Percentiles rank a stretch among this genome's conserved stretches.
phyloP scores from a whole-genome alignment of 92 coral and sea anemone genomes.

The Pocillopora grandis region DNA sequence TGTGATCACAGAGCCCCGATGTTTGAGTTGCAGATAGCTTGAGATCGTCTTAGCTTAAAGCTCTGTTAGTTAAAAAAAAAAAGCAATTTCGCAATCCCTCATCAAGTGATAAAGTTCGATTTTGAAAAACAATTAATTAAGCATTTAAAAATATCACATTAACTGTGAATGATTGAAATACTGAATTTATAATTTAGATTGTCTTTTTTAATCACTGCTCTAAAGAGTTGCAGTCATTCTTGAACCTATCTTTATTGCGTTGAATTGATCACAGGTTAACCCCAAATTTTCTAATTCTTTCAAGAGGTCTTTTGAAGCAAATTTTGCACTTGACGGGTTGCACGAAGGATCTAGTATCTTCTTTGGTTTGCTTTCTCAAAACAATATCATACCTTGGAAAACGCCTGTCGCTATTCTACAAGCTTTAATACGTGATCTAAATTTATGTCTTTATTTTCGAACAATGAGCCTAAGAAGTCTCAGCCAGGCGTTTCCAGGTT shows the following conservation, averaged over 20 bases:
- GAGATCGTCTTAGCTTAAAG: neutral
- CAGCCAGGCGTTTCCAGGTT: neutral
- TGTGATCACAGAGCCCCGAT: neutral
- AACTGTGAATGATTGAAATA: neutral
- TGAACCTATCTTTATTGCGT: neutral
- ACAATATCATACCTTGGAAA: neutral
- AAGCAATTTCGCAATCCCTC: neutral
- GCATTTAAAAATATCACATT: slow-evolving; percentile 7
- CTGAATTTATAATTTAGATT: neutral
- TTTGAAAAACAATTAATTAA: neutral
- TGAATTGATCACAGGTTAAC: neutral
- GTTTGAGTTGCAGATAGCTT: neutral
- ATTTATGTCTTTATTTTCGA: neutral
- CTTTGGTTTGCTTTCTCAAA: neutral
- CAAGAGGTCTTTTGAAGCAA: neutral
- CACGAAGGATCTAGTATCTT: neutral
- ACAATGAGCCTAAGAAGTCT: neutral
- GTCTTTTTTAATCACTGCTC: neutral
- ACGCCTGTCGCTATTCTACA: neutral
- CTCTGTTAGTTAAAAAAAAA: neutral
- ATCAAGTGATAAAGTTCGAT: neutral
- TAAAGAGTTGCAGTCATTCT: neutral
- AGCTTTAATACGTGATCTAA: neutral
- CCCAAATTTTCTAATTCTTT: neutral
- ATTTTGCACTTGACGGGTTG: neutral